Percentiles rank a stretch among this genome's conserved stretches.
Conservation (phyloP, 2,113 vertebrate genomes). For the Meleagris gallopavo region DNA sequence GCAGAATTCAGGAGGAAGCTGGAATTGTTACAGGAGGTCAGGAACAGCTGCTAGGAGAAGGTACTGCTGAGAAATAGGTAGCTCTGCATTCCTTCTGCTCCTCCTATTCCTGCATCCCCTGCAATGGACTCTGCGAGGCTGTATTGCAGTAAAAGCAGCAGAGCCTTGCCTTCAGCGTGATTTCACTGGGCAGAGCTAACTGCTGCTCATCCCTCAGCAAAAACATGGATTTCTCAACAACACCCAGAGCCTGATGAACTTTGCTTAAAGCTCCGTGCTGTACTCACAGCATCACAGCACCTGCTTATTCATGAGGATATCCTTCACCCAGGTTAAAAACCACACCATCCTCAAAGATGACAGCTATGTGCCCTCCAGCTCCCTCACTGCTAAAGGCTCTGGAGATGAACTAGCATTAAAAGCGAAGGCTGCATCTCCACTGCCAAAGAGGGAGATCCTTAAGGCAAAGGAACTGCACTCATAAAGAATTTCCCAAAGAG, state of each 20-base stretch:
- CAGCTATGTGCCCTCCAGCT: not conserved
- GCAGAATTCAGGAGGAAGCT: not conserved
- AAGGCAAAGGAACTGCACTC: not conserved
- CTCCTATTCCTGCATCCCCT: not conserved
- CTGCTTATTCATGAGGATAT: not conserved
- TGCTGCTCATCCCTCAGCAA: not conserved
- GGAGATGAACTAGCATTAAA: not conserved
- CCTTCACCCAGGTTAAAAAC: not conserved
- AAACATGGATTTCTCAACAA: not conserved
- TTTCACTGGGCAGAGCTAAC: not conserved
- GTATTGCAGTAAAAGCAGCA: not conserved
- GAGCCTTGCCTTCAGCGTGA: not conserved
- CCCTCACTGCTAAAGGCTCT: not conserved
- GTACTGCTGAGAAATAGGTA: not conserved
- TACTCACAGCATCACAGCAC: not conserved
- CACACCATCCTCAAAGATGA: not conserved
- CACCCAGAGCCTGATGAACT: not conserved
- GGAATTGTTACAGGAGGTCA: not conserved
- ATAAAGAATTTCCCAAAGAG: not conserved
- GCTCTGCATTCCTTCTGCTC: not conserved
- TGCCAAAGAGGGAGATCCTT: not conserved
- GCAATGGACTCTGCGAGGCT: not conserved
- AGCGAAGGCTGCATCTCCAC: not conserved
- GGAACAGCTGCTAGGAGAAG: not conserved
- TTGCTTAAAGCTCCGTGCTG: not conserved